Evolutionary conservation across 2,113 vertebrate genomes (phyloP), one percentile per base, ranked within the genome.

Genomic region (Megalops atlanticus): DNA sequence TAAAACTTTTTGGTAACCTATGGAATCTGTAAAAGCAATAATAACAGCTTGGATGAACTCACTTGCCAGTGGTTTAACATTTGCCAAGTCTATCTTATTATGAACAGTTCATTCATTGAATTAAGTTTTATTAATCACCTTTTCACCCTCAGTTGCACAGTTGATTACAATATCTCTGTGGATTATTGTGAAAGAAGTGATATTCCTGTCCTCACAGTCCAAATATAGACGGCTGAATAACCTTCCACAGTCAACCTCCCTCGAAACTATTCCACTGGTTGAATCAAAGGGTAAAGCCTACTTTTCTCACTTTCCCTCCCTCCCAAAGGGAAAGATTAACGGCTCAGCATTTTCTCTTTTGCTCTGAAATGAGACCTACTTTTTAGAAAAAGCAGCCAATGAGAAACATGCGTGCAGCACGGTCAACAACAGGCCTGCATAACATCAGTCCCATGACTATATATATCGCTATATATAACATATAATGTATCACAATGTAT

Each of bases 141-240:
- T 4, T 85, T 47, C 75, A 41, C 1, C 31, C 74, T 72, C 38
- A 89, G 54, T 27, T 76, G 76, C 27, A 79, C 89, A 98, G 98
- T 92, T 98, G n/a, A 98, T 90, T 97, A 97, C 81, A 98, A 97
- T 77, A 96, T 98, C 84, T 98, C 97, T 90, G 96, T 98, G 85
- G 98, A 99, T 99, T 90, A 99, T 99, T 97, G 96, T 99, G 75
- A 95, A 94, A 64, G 96, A 96, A 14, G 95, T 99, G 86, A 96
- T 95, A 89, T 98, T 97, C 35, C 84, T 99, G 84, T 97, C 96
- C 27, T 95, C 96, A 43, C 93, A 94, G 54, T 96, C 96, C 80
- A 97, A 93, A 18, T 99, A 96, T 47, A 90, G 92, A 80, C 97
- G 99, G 52, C 86, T 99, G 82, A 93, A 88, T 86, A 81, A 87